Evolutionary conservation across 1,140 invertebrate species (phyloP).

Genomic region (Drosophila ercepeae): DNA sequence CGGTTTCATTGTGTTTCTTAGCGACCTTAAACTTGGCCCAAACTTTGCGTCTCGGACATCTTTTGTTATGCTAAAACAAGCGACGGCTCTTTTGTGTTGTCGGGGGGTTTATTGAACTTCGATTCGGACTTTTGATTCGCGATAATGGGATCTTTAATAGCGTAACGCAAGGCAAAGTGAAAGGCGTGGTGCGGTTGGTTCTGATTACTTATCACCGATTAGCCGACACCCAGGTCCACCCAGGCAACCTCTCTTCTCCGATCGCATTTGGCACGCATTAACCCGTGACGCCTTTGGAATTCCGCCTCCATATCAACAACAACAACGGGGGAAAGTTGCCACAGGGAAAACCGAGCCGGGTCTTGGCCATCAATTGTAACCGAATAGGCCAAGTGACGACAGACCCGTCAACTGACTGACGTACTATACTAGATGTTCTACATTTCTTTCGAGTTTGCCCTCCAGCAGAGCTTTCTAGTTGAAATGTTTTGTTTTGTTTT

Average conservation of each 20-base stretch:
- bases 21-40: constrained; percentile 47
- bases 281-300: constrained; percentile 29
- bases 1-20: constrained; percentile 38
- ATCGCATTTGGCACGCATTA: constrained; percentile 35
- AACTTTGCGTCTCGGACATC: constrained; percentile 23
- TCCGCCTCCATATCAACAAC: constrained; percentile 13
- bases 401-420: constrained; percentile 26
- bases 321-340: constrained; percentile 52
- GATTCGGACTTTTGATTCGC: not conserved
- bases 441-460: constrained; percentile 1
- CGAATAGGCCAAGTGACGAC: constrained; percentile 32
- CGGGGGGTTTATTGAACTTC: constrained; percentile 64
- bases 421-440: constrained; percentile 37
- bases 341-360: constrained; percentile 37
- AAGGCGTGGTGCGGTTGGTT: constrained; percentile 44
- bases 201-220: constrained; percentile 60
- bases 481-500: constrained; percentile 48
- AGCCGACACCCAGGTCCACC: constrained; percentile 40
- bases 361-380: constrained; percentile 33
- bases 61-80: constrained; percentile 69
- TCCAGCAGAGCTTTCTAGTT: constrained; percentile 29
- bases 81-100: not conserved
- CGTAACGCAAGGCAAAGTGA: constrained; percentile 47
- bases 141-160: constrained; percentile 27
- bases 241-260: not conserved